These are phyloP conservation scores for Melikaiella ostensackeni DNA, from an alignment of 2,888 invertebrate genomes.

Conservation along the genomic window DNA sequence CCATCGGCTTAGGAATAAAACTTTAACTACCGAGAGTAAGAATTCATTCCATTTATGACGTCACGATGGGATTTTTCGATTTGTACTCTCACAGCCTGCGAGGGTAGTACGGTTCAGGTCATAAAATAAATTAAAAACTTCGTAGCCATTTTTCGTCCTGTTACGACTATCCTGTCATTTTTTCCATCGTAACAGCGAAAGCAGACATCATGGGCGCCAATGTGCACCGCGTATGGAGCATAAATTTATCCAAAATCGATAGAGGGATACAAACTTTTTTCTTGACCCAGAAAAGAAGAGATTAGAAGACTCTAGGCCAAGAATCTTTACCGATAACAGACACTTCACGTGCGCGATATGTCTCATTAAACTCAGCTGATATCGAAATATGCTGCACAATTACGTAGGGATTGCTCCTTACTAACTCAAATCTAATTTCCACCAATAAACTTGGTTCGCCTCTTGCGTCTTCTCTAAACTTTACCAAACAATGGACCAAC, in stretches of 20 bases:
- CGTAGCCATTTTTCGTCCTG: background rate
- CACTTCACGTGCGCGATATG: slow-evolving; percentile 51
- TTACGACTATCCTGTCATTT: background rate
- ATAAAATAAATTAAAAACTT: slow-evolving; percentile 8
- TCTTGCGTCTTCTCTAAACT: slow-evolving; percentile 52
- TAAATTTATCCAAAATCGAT: background rate
- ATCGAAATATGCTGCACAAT: slow-evolving; percentile 51
- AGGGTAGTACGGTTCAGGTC: background rate
- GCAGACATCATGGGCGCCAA: background rate
- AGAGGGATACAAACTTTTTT: background rate
- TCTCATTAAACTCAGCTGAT: slow-evolving; percentile 53
- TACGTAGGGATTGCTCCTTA: slow-evolving; percentile 48
- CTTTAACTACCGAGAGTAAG: background rate
- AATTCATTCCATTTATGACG: background rate
- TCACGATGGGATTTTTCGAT: background rate
- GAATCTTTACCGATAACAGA: slow-evolving; percentile 23
- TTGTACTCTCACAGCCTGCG: background rate
- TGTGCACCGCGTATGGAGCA: background rate
- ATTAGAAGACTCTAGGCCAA: slow-evolving; percentile 10
- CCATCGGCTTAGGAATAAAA: background rate
- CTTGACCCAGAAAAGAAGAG: background rate
- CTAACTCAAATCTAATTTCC: slow-evolving; percentile 50
- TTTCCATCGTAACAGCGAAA: background rate
- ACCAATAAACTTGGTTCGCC: slow-evolving; percentile 55
- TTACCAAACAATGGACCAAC: slow-evolving; percentile 52